Conservation (phyloP, 2,888 invertebrate genomes). For the Tetragonisca angustula region DNA sequence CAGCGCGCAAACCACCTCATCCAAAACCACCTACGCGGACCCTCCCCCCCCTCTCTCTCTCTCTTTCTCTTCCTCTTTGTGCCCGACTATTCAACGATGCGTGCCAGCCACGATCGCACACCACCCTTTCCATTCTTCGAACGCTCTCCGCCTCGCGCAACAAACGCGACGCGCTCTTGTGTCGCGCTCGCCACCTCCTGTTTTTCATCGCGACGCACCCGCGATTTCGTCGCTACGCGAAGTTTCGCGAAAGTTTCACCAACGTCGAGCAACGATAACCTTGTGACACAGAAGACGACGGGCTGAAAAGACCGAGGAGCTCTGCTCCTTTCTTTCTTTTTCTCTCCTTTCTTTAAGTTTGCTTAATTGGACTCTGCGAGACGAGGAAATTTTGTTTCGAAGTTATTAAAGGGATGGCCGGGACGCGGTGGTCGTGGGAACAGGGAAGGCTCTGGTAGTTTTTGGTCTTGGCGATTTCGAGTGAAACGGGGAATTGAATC, state of each 20-base stretch:
- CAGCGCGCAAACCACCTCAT: slow-evolving; percentile 33
- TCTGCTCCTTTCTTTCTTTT: too few relatives aligned
- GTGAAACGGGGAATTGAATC: background rate
- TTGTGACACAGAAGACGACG: background rate
- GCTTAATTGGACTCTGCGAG: background rate
- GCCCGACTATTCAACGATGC: slow-evolving; percentile 62
- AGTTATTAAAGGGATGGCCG: background rate
- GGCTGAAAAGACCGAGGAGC: background rate
- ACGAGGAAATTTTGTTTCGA: background rate
- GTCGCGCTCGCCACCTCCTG: background rate
- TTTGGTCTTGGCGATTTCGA: background rate
- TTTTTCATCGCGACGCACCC: slow-evolving; percentile 40
- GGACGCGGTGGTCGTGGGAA: background rate
- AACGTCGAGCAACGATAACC: background rate
- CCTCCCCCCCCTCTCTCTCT: background rate
- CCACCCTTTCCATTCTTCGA: slow-evolving; percentile 21
- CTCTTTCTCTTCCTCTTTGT: slow-evolving; percentile 55
- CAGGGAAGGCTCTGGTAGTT: background rate
- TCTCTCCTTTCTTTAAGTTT: background rate
- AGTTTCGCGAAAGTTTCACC: background rate
- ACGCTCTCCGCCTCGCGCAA: slow-evolving; percentile 15
- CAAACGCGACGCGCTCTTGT: too few relatives aligned
- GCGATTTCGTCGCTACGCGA: slow-evolving; percentile 14
- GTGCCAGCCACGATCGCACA: slow-evolving; percentile 51
- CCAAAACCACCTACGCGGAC: slow-evolving; percentile 48